phyloP scores from a whole-genome alignment of 2,797 vertebrate genomes.

The Chloroceryle amazona region DNA sequence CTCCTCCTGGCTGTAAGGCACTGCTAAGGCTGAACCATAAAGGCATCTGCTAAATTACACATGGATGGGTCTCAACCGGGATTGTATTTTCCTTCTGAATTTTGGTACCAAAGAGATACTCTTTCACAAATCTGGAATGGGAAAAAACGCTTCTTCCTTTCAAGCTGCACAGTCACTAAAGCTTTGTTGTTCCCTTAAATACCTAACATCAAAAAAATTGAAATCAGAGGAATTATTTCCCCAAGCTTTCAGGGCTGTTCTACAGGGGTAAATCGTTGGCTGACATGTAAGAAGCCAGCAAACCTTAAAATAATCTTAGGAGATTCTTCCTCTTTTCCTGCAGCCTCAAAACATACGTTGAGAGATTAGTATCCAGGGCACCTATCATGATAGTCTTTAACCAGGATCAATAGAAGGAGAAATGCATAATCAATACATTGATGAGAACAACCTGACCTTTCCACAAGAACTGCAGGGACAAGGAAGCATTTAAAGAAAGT shows the following conservation, averaged over 20 bases:
- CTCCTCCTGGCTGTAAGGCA: slow-evolving; percentile 37
- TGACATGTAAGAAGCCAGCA: slow-evolving; percentile 3
- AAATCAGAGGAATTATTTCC: slow-evolving; percentile 41
- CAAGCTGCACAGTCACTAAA: slow-evolving; percentile 6
- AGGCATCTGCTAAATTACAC: background rate
- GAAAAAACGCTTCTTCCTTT: background rate
- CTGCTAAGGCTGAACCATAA: background rate
- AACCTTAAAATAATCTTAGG: slow-evolving; percentile 1
- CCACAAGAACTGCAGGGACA: background rate
- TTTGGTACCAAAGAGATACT: background rate
- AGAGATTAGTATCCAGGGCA: slow-evolving; percentile 46
- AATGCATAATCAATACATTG: slow-evolving; percentile 55
- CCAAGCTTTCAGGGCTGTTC: background rate
- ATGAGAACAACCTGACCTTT: slow-evolving; percentile 55
- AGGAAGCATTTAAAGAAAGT: slow-evolving; percentile 6
- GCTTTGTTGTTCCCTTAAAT: slow-evolving; percentile 45
- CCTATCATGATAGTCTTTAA: slow-evolving; percentile 57
- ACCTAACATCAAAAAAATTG: slow-evolving; percentile 5
- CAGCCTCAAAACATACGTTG: background rate
- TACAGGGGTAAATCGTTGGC: background rate
- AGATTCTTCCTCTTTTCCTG: slow-evolving; percentile 18
- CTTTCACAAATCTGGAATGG: background rate
- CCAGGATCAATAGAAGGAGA: slow-evolving; percentile 45
- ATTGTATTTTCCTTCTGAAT: background rate
- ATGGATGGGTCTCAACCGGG: background rate